Conservation (phyloP, 2,113 vertebrate species). For the Mus musculus region GRCm39 chr13:36460501-36461000, state of each 20-base stretch:
- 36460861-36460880: background rate
- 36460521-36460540: background rate
- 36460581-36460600: background rate
- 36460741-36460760: background rate
- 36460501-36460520: background rate
- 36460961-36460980: background rate
- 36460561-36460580: background rate
- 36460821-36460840: background rate
- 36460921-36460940: background rate
- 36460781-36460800: background rate
- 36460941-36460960: background rate
- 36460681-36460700: background rate
- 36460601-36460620: background rate
- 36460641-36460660: slow-evolving; percentile 3
- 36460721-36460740: background rate
- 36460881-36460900: background rate
- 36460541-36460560: background rate
- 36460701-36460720: background rate
- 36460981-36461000: background rate
- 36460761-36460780: background rate
- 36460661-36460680: background rate
- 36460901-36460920: background rate
- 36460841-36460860: background rate
- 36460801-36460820: background rate
- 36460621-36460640: slow-evolving; percentile 2